Evolutionary conservation across 2,888 invertebrate genomes (phyloP).

Genomic region (Cecidostiba fungosa): DNA sequence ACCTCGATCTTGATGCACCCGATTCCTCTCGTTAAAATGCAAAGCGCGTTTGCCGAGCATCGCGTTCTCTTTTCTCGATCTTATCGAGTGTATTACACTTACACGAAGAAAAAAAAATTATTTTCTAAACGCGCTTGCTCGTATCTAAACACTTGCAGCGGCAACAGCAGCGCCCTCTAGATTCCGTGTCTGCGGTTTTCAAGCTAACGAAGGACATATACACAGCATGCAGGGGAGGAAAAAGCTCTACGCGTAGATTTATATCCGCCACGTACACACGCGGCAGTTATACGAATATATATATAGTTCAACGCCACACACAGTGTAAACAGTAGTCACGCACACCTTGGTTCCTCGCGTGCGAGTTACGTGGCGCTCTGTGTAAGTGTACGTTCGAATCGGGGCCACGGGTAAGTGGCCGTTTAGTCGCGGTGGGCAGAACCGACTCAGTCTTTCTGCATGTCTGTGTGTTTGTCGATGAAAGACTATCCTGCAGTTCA

Average conservation of each 20-base stretch:
- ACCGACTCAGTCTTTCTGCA: neutral
- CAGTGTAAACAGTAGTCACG: conserved; percentile 12
- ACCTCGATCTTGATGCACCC: neutral
- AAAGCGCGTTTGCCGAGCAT: neutral
- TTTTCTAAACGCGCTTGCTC: neutral
- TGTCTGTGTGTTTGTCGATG: neutral
- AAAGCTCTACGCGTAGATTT: neutral
- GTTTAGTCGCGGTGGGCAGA: conserved; percentile 13
- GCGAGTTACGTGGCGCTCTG: neutral
- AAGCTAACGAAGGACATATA: neutral
- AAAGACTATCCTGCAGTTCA: neutral
- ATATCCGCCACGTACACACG: neutral
- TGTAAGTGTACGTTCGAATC: conserved; percentile 9
- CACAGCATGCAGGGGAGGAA: neutral
- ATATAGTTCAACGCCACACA: neutral
- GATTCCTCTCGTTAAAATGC: neutral
- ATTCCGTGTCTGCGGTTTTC: neutral
- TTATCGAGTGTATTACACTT: neutral
- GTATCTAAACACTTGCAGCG: neutral
- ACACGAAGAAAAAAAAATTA: neutral
- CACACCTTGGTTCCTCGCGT: neutral
- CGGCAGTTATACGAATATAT: neutral
- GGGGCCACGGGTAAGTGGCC: conserved; percentile 17
- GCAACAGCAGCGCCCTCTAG: neutral
- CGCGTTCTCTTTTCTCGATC: neutral